Percentiles rank a stretch among this genome's conserved stretches.
Conservation (phyloP, 1,140 invertebrate species). For the Paramacrobiotus metropolitanus region DNA sequence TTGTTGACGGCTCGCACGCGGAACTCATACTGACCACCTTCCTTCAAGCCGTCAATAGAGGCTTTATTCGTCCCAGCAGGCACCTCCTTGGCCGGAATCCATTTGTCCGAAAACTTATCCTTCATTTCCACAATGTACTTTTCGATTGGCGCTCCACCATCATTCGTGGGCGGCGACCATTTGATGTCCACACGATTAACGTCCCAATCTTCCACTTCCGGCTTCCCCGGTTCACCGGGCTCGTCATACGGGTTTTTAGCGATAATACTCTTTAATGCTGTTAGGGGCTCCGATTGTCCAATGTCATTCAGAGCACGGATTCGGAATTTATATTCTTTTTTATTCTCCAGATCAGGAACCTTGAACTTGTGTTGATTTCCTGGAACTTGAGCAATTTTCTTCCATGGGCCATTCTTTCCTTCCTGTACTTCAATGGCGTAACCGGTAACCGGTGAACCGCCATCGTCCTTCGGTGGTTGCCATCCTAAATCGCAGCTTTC, state of each 20-base stretch:
- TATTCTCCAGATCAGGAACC: conserved; percentile 26
- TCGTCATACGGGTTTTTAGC: conserved; percentile 80
- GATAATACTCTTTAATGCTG: conserved; percentile 41
- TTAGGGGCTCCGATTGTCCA: conserved; percentile 23
- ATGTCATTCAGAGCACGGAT: conserved; percentile 23
- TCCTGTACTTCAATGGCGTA: conserved; percentile 90
- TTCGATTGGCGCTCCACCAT: conserved; percentile 79
- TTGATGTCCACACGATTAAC: conserved; percentile 64
- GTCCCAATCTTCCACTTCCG: conserved; percentile 76
- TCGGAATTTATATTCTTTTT: conserved; percentile 19
- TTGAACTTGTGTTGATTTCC: background rate
- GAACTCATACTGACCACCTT: conserved; percentile 43
- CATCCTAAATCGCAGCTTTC: conserved; percentile 72
- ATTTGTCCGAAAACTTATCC: conserved; percentile 74
- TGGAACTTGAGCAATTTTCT: conserved; percentile 16
- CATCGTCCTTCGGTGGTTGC: conserved; percentile 75
- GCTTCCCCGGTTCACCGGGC: conserved; percentile 50
- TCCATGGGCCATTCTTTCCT: conserved; percentile 22
- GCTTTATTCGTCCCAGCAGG: conserved; percentile 43
- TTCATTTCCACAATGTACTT: conserved; percentile 89
- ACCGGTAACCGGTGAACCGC: conserved; percentile 62
- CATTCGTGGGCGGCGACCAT: conserved; percentile 59
- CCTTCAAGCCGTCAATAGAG: conserved; percentile 53
- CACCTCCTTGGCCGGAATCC: conserved; percentile 67
- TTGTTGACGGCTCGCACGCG: conserved; percentile 26